Base-by-base conservation (phyloP, 1,140 invertebrate species). In the Orius insidiosus region DNA sequence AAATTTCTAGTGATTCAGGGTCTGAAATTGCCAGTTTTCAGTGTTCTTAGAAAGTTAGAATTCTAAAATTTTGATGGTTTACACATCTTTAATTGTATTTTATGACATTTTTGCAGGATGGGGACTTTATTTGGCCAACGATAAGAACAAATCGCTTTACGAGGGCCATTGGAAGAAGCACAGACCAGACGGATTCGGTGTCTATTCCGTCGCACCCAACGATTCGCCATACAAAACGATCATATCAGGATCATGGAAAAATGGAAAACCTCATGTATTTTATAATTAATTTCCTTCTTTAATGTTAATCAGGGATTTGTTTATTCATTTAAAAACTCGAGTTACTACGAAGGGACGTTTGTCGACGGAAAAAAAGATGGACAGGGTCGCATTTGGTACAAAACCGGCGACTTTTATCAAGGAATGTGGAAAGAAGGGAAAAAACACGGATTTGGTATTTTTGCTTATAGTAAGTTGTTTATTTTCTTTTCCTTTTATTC, bases 371-470 rank as follows among this genome's bases (percentile, higher is more conserved):
- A 61, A 31, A 68, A 69, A n/a, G 14, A 16, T 15, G 41, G 48
- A 13, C 8, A 14, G 18, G 37, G 45, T 10, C 15, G 13, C 5
- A 11, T 24, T n/a, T 34, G 14, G 52, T 75, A 69, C 52, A 55
- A 60, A n/a, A 66, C 75, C 45, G 68, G 67, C 2, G 63, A 66
- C 39, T 63, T 69, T 30, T 78, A 76, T 52, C 64, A 72, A 43
- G 80, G 78, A 5, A 63, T 70, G 44, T 81, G 74, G 65, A 60
- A 63, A 36, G 53, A 56, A 9, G 72, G 74, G 10, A 62, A 68
- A 48, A 59, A 68, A 13, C 60, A 76, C 33, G 78, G 77, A 0
- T 74, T 72, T 52, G 80, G 79, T 3, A 15, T 14, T 40, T 40
- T 40, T 2, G 13, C 13, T 15, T 40, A 40, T 40, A 14, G 13